Conservation (phyloP, 1,140 invertebrate species). For the Drosophila varians region DNA sequence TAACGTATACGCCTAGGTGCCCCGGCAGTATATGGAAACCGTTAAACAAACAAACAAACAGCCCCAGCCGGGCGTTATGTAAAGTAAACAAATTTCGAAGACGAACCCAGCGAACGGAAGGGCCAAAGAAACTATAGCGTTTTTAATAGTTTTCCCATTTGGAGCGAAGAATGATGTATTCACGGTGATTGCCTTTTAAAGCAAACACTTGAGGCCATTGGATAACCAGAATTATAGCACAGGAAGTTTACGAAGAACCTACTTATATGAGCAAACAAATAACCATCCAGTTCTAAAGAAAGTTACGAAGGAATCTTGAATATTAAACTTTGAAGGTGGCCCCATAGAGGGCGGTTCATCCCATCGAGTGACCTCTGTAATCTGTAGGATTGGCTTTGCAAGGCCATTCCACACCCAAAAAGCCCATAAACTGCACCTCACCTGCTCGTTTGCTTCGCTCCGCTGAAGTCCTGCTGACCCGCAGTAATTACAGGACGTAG, state of each 20-base stretch:
- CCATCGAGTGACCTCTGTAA: conserved; percentile 29
- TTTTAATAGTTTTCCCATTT: conserved; percentile 61
- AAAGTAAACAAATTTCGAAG: conserved; percentile 59
- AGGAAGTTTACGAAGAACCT: not conserved
- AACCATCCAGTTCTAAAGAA: not conserved
- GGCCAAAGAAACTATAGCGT: conserved; percentile 53
- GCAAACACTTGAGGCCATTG: not conserved
- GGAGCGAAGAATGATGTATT: conserved; percentile 34
- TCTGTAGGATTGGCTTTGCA: conserved; percentile 21
- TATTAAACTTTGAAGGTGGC: too few species aligned
- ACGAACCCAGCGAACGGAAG: conserved; percentile 36
- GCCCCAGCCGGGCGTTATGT: conserved; percentile 41
- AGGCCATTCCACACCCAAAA: conserved; percentile 50
- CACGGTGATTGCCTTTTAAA: conserved; percentile 24
- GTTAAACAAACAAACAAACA: conserved; percentile 66
- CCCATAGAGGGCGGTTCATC: not conserved
- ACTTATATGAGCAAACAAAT: not conserved
- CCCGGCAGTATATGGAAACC: conserved; percentile 50
- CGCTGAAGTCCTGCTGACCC: conserved; percentile 3
- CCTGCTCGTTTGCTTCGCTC: conserved; percentile 20
- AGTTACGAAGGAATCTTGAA: not conserved
- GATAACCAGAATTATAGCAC: not conserved
- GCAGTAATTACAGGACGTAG: conserved; percentile 61
- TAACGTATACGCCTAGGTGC: not conserved
- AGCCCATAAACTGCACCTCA: conserved; percentile 15